Conservation (phyloP, 2,797 vertebrate species). For the Anabas testudineus region DNA sequence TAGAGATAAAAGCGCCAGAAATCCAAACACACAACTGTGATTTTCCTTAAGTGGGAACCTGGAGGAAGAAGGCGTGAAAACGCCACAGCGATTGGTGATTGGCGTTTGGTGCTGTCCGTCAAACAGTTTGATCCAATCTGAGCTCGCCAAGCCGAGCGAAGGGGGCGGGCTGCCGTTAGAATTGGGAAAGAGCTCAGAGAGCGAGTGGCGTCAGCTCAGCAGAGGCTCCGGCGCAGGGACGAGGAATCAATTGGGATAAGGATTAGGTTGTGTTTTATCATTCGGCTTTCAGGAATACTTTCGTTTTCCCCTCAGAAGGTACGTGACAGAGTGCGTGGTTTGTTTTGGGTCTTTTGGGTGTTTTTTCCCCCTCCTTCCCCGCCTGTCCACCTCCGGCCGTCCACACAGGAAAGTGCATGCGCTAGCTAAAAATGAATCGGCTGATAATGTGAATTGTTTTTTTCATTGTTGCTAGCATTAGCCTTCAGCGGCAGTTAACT, state of each 20-base stretch:
- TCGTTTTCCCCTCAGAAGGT: slow-evolving; percentile 78
- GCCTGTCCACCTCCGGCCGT: slow-evolving; percentile 36
- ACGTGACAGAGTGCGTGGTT: slow-evolving; percentile 24
- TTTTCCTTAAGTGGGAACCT: slow-evolving; percentile 40
- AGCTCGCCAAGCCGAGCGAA: background rate
- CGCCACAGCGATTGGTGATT: slow-evolving; percentile 62
- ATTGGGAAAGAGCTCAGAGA: slow-evolving; percentile 58
- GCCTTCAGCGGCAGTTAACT: slow-evolving; percentile 29
- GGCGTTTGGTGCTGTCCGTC: slow-evolving; percentile 49
- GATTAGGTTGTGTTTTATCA: slow-evolving; percentile 56
- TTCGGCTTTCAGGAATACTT: slow-evolving; percentile 71
- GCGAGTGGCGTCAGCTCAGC: slow-evolving; percentile 67
- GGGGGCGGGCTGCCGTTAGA: slow-evolving; percentile 64
- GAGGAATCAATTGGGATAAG: slow-evolving; percentile 63
- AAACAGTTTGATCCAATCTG: slow-evolving; percentile 46
- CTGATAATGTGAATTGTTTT: slow-evolving; percentile 42
- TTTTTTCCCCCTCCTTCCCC: background rate
- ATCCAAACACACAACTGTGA: background rate
- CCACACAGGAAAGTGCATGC: slow-evolving; percentile 71
- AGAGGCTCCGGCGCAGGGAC: slow-evolving; percentile 66
- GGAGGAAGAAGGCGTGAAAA: slow-evolving; percentile 12
- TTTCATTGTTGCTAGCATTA: slow-evolving; percentile 52
- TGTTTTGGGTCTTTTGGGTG: background rate
- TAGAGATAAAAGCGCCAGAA: slow-evolving; percentile 3
- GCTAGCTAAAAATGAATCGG: slow-evolving; percentile 76